Evolutionary conservation across 2,113 vertebrate species (phyloP).

Genomic region (Bolborhynchus lineola): DNA sequence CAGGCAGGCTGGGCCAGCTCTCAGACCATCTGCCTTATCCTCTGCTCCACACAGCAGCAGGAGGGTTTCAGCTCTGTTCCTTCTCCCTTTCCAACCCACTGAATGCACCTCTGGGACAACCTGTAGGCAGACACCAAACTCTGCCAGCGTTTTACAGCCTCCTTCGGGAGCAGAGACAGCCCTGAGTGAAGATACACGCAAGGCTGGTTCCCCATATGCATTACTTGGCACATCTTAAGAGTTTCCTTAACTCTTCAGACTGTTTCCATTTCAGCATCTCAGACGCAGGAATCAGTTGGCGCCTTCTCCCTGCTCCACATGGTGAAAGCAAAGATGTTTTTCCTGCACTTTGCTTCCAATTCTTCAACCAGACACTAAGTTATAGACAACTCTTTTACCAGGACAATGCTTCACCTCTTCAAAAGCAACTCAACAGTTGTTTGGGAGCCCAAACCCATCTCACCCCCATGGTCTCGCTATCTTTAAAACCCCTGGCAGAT

Average conservation of each 20-base stretch:
- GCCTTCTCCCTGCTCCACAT: background rate
- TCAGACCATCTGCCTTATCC: background rate
- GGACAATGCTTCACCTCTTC: background rate
- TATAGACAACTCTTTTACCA: background rate
- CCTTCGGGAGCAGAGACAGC: background rate
- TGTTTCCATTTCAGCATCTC: background rate
- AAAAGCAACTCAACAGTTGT: background rate
- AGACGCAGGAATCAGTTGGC: background rate
- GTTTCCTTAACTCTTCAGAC: background rate
- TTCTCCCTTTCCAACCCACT: background rate
- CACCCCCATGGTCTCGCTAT: background rate
- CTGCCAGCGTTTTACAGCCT: background rate
- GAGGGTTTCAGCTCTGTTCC: background rate
- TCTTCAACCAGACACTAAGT: background rate
- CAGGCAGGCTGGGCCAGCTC: background rate
- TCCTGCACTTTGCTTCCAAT: background rate
- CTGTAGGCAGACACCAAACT: background rate
- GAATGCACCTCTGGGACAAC: background rate
- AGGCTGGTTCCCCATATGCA: background rate
- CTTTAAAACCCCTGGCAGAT: background rate
- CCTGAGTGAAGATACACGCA: fast-evolving
- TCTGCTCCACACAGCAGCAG: background rate
- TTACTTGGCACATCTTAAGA: background rate
- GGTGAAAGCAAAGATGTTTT: background rate
- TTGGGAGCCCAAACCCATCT: background rate